phyloP scores from a whole-genome alignment of 2,888 invertebrate genomes.

The Bembecia ichneumoniformis region DNA sequence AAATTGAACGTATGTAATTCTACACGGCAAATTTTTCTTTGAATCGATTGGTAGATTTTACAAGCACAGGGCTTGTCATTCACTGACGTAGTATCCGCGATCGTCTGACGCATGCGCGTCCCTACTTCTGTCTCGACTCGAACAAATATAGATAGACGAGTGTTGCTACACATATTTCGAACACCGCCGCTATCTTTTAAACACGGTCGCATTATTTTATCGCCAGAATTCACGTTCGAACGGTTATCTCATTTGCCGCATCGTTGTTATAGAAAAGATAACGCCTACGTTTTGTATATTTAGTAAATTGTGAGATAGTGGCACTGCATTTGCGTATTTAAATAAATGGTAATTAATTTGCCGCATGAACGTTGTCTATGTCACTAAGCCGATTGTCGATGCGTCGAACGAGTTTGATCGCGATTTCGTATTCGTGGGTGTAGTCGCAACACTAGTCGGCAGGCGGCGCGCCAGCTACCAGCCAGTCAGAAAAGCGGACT shows the following conservation, averaged over 20 bases:
- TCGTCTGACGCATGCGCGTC: constrained; percentile 67
- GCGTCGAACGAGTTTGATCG: constrained; percentile 29
- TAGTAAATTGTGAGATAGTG: constrained; percentile 60
- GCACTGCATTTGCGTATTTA: constrained; percentile 41
- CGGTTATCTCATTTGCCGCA: constrained; percentile 64
- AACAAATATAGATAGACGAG: constrained; percentile 59
- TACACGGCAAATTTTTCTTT: constrained; percentile 44
- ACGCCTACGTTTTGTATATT: constrained; percentile 48
- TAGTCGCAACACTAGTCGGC: constrained; percentile 20
- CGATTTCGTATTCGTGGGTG: constrained; percentile 28
- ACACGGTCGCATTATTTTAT: constrained; percentile 52
- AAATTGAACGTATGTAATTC: no score
- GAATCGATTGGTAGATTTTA: constrained; percentile 59
- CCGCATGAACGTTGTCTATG: constrained; percentile 38
- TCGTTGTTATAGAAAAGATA: constrained; percentile 47
- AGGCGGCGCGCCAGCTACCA: constrained; percentile 4
- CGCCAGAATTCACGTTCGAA: constrained; percentile 44
- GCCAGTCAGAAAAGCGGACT: constrained; percentile 65
- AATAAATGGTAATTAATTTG: constrained; percentile 59
- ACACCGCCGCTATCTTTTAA: constrained; percentile 47
- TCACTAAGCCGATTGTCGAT: constrained; percentile 24
- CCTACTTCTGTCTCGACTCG: constrained; percentile 61
- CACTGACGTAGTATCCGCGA: constrained; percentile 56
- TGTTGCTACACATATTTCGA: constrained; percentile 49
- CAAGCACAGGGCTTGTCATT: constrained; percentile 64